Evolutionary conservation across 64 coral and sea anemone species (phyloP).

Genomic region (Montipora sp.): DNA sequence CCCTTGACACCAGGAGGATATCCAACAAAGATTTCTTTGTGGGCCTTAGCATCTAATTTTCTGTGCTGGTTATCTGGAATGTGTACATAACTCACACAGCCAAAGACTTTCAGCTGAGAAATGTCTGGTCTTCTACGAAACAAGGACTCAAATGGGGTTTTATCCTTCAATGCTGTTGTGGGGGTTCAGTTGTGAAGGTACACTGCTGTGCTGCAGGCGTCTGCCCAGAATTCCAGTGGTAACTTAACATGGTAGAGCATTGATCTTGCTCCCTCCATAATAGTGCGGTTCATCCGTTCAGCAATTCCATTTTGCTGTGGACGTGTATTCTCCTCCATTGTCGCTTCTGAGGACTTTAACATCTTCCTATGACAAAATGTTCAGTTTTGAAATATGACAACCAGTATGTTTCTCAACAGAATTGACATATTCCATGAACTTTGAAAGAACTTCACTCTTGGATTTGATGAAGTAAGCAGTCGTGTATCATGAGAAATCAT

Average conservation of each 20-base stretch:
- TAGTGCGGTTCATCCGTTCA: constrained; percentile 76
- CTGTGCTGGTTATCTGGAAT: constrained; percentile 56
- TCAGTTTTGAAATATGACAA: constrained; percentile 37
- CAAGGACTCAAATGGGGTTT: constrained; percentile 75
- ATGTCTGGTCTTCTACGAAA: constrained; percentile 77
- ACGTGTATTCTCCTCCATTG: constrained; percentile 29
- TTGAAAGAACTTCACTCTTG: constrained; percentile 37
- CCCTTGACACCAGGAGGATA: constrained; percentile 68
- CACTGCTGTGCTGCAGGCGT: constrained; percentile 76
- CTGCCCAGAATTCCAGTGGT: constrained; percentile 63
- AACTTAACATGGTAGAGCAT: constrained; percentile 87
- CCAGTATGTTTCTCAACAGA: constrained; percentile 58
- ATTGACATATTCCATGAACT: constrained; percentile 6
- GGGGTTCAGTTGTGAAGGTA: constrained; percentile 80
- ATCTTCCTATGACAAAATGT: constrained; percentile 19
- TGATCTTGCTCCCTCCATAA: constrained; percentile 84
- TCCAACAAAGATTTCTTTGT: constrained; percentile 72
- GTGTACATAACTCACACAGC: constrained; percentile 69
- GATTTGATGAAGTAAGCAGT: constrained; percentile 1
- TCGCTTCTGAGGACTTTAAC: constrained; percentile 30
- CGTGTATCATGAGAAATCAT: constrained; percentile 76
- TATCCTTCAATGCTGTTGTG: constrained; percentile 67
- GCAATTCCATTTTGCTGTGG: constrained; percentile 92
- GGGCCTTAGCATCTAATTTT: constrained; percentile 83
- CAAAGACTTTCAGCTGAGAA: constrained; percentile 82